Conservation (phyloP, 1,140 invertebrate genomes). For the Drosophila melanogaster region Release_6_plus_ISO1_MT NT_033779.5:18367501-18368000, state of each 20-base stretch:
- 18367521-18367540: background rate
- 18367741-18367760: conserved; percentile 58
- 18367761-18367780: conserved; percentile 73
- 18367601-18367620: conserved; percentile 7
- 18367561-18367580: conserved; percentile 30
- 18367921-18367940: conserved; percentile 64
- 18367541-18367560: background rate
- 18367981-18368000: conserved; percentile 80
- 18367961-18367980: conserved; percentile 74
- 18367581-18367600: conserved; percentile 11
- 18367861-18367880: conserved; percentile 52
- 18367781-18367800: conserved; percentile 25
- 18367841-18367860: conserved; percentile 12
- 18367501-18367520: too few relatives aligned
- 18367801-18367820: conserved; percentile 33
- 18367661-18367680: conserved; percentile 42
- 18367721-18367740: conserved; percentile 60
- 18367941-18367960: conserved; percentile 50
- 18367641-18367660: conserved; percentile 24
- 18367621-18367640: conserved; percentile 38
- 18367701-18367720: background rate
- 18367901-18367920: conserved; percentile 83
- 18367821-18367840: conserved; percentile 39
- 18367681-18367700: conserved; percentile 50
- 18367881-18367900: conserved; percentile 81